Evolutionary conservation across 2,797 vertebrate genomes (phyloP).

Genomic region (Oryzias dopingdopingensis): DNA sequence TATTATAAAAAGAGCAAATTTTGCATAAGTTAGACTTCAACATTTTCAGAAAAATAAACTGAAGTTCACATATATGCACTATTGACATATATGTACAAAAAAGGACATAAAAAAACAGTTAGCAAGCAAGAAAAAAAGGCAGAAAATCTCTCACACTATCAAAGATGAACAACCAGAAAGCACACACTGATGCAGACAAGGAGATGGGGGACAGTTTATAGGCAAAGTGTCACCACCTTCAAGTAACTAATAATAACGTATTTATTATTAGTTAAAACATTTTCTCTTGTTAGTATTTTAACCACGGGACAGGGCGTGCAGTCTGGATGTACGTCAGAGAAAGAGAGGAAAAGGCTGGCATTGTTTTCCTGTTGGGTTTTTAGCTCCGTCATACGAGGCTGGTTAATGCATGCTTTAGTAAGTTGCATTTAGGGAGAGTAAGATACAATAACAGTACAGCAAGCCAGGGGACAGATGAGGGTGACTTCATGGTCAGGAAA

Average conservation of each 20-base stretch:
- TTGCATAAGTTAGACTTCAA: constrained; percentile 59
- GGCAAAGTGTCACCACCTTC: constrained; percentile 74
- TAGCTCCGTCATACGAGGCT: constrained; percentile 73
- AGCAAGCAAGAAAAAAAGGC: constrained; percentile 72
- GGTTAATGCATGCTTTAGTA: constrained; percentile 93
- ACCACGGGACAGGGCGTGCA: constrained; percentile 85
- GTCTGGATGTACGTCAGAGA: constrained; percentile 92
- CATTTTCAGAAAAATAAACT: constrained; percentile 66
- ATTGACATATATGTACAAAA: constrained; percentile 68
- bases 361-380: constrained; percentile 49
- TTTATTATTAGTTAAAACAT: constrained; percentile 75
- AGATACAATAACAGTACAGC: constrained; percentile 85
- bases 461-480: constrained; percentile 77
- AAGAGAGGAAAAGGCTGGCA: constrained; percentile 54
- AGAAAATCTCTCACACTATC: constrained; percentile 82
- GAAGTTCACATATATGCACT: constrained; percentile 67
- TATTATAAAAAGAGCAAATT: constrained; percentile 69
- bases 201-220: constrained; percentile 82
- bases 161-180: constrained; percentile 89
- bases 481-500: constrained; percentile 49
- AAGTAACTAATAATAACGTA: constrained; percentile 73
- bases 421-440: constrained; percentile 99
- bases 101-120: constrained; percentile 56
- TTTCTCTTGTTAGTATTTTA: constrained; percentile 79
- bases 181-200: constrained; percentile 82